Evolutionary conservation across 2,797 vertebrate species (phyloP), one percentile per base, ranked within the genome.

Genomic region (Sebastes minor): DNA sequence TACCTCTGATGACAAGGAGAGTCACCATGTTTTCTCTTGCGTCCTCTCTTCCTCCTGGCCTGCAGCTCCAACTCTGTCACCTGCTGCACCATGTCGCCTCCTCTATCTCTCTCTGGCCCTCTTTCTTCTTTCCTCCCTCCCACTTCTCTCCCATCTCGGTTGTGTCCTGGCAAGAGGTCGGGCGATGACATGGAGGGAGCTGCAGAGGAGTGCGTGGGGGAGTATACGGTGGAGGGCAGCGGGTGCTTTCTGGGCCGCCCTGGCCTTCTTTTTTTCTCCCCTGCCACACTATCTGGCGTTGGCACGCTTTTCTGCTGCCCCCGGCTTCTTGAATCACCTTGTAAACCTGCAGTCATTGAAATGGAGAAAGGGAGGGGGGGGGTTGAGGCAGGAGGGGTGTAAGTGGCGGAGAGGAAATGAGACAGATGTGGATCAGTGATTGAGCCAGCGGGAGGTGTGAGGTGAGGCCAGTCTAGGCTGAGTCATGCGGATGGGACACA

Each of bases 191-290:
- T 18, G 30, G 90, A 77, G 9, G 84, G 85, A 52, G 71, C 71
- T 12, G 89, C 59, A 68, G 89, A 81, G 90, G 81, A 87, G 95
- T 90, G 73, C 52, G 92, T 68, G 88, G 94, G 0, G 92, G 95
- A 42, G 91, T 93, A 71, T 72, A 89, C 0, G 78, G 93, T 3
- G 91, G 94, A 85, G 84, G 96, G 92, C 73, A 91, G 85, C 3
- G 92, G 57, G 94, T 94, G 76, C 83, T 99, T 99, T 78, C 97
- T 94, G 65, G 99, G 99, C 81, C 99, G 92, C 2, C 99, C 99
- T 0, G 97, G 98, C 81, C 98, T 91, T 38, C 97, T 96, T 92
- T 97, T 98, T 85, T 97, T 97, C 38, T 96, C 96, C 76, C 96
- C 96, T 92, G 95, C 66, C 94, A 93, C 46, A 88, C 95, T 1